Conservation (phyloP, 2,888 invertebrate species). For the Spatulosminthurus flaviceps region DNA sequence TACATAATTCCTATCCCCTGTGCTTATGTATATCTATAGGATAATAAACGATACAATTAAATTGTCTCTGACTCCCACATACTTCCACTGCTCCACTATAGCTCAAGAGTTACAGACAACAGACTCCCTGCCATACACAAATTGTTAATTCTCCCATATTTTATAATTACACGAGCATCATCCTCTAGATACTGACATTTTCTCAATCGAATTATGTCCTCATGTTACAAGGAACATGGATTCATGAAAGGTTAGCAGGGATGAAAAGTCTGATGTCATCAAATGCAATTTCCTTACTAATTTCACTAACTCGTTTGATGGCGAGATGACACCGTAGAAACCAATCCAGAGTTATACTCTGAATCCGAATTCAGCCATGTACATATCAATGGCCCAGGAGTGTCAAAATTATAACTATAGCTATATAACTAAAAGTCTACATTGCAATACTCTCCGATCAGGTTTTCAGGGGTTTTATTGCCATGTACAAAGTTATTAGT, state of each 20-base stretch:
- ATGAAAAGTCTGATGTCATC: constrained; percentile 10
- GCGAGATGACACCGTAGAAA: neutral
- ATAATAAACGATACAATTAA: too few species aligned
- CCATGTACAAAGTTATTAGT: neutral
- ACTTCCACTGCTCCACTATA: neutral
- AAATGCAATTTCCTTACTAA: constrained; percentile 9
- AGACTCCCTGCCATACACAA: neutral
- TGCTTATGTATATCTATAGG: too few species aligned
- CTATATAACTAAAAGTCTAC: too few species aligned
- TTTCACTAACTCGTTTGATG: constrained; percentile 18
- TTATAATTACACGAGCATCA: neutral
- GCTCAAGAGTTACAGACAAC: neutral
- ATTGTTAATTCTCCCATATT: constrained; percentile 18
- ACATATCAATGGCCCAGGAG: too few species aligned
- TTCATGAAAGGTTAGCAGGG: neutral
- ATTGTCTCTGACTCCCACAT: neutral
- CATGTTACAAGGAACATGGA: neutral
- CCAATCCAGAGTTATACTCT: neutral
- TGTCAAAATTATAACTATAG: too few species aligned
- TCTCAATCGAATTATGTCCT: constrained; percentile 6
- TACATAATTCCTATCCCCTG: too few species aligned
- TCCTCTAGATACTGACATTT: neutral
- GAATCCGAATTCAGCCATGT: neutral
- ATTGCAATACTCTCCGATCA: too few species aligned
- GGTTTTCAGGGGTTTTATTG: neutral